Base-by-base conservation (phyloP, 2,797 vertebrate genomes). In the Cygnus olor region DNA sequence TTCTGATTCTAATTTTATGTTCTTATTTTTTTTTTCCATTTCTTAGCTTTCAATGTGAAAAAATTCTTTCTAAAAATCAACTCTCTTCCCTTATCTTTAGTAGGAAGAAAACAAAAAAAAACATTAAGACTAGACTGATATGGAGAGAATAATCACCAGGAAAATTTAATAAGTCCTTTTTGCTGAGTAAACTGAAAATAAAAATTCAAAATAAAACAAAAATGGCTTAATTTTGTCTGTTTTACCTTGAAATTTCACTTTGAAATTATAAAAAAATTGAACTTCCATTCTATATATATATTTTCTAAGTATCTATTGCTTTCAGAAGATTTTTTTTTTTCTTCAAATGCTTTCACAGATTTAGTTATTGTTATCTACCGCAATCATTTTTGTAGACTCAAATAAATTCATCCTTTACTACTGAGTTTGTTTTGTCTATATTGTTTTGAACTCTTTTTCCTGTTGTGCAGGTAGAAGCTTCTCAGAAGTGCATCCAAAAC, bases 401-500 rank as follows among this genome's bases (percentile, higher is more conserved):
- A 53, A 45, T 71, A 88, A 90, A 91, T 68, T 44, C 60, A 4
- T 73, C 73, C 21, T 28, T 91, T 77, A 34, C 6, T 74, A 85
- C 14, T 1, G 4, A 36, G 30, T 73, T 74, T 1, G 12, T 69
- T 68, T 60, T 91, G 56, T 25, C 58, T 61, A 1, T 49, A n/a
- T 30, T 16, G 19, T 58, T 81, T 87, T 54, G 45, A 71, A 65
- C 68, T 57, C 45, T 71, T 78, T 89, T 89, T 74, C 27, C 30
- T n/a, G 19, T 53, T 89, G 30, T 56, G 34, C 63, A 90, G 84
- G 79, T 80, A 90, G 34, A 20, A 72, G 38, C 21, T 87, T 77
- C 90, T 96, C 81, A 95, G 94, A 93, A 78, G 69, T n/a, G 32
- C 38, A 69, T 95, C 95, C 91, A 96, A 95, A 93, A 79, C 40